Evolutionary conservation across 2,888 invertebrate genomes (phyloP), one percentile per base, ranked within the genome.

Genomic region (Thyatira batis): DNA sequence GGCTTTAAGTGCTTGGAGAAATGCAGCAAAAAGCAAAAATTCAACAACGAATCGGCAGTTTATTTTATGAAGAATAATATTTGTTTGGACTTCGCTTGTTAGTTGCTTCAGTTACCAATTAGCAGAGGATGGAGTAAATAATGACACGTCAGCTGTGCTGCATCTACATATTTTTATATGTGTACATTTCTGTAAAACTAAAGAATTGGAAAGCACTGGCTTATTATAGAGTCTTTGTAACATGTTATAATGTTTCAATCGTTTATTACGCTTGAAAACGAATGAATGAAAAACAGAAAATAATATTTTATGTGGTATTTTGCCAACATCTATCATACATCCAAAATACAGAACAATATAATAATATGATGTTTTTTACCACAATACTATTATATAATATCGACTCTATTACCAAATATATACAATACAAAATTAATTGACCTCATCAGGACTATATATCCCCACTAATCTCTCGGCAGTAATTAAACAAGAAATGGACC

Each of bases 1-100:
- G 89, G n/a, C n/a, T 59, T 72, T 61, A 71, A 75, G 78, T 69
- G 78, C 69, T 60, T 68, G 69, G 72, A 69, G 77, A 63, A 84
- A 76, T 84, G 82, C 85, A 85, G 73, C 71, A 74, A 67, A 71
- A 80, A 85, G 73, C 71, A 74, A 67, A 71, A 80, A 78, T 71
- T 76, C 69, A 75, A 75, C 74, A 80, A 79, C 80, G 79, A 77
- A 81, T 82, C 78, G 77, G 66, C 58, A 71, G 78, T 78, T 78
- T 80, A 78, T 80, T 81, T 78, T 66, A 63, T 63, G 58, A 64
- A 64, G 61, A 52, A 50, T 57, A 53, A 39, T 17, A 39, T 39
- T 39, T 39, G 8, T 39, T 8, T 39, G 8, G 39, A 39, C 5
- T 39, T 8, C 17, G 39, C 39, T 39, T 39, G 39, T 39, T 39